phyloP scores from a whole-genome alignment of 2,888 invertebrate species.

The Biston betularia region DNA sequence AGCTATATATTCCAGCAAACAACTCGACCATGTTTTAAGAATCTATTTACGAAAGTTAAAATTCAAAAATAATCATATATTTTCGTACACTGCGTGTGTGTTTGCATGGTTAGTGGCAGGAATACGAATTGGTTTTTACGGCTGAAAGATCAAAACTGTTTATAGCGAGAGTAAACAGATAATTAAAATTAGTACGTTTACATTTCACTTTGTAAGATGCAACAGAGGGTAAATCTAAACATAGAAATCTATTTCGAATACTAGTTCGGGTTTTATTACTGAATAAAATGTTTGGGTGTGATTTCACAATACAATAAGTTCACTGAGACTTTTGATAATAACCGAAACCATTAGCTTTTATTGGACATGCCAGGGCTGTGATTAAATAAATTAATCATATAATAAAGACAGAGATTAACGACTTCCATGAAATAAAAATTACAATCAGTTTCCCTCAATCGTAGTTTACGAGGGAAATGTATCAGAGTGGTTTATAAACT shows the following conservation, averaged over 20 bases:
- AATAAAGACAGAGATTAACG: conserved; percentile 37
- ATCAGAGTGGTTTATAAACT: conserved; percentile 16
- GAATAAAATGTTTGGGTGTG: conserved; percentile 52
- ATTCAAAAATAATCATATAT: conserved; percentile 1
- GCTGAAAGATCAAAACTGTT: conserved; percentile 48
- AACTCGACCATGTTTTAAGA: conserved; percentile 12
- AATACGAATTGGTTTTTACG: conserved; percentile 37
- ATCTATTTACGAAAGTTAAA: conserved; percentile 21
- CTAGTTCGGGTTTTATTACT: conserved; percentile 55
- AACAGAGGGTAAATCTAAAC: conserved; percentile 53
- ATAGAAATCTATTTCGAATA: conserved; percentile 63
- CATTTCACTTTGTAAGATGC: conserved; percentile 48
- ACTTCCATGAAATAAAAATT: conserved; percentile 20
- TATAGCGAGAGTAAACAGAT: conserved; percentile 46
- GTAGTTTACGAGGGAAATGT: conserved; percentile 8
- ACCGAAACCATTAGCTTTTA: conserved; percentile 51
- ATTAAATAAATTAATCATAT: conserved; percentile 38
- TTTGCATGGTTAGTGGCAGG: conserved; percentile 17
- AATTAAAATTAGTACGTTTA: conserved; percentile 53
- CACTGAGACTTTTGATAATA: conserved; percentile 47
- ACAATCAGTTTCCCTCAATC: conserved; percentile 20
- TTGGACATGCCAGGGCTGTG: conserved; percentile 40
- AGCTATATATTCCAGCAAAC: conserved; percentile 29
- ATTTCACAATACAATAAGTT: conserved; percentile 55
- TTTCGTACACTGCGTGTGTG: conserved; percentile 13